Evolutionary conservation across 2,888 invertebrate species (phyloP).

Genomic region (Agrenia bidenticulata): DNA sequence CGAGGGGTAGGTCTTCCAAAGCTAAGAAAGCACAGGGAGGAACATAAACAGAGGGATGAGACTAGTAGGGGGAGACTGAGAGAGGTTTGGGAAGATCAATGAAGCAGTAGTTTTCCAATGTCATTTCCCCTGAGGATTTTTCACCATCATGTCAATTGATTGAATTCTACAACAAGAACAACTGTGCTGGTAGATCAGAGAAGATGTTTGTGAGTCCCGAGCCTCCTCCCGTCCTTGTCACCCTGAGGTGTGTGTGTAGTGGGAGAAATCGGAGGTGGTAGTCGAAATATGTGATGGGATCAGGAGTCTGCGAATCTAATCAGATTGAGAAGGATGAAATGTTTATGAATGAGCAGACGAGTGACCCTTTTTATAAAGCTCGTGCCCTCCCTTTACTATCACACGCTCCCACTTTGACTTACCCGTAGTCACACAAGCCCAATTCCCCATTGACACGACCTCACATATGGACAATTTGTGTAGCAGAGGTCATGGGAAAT

Average conservation of each 20-base stretch:
- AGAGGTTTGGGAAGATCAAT: conserved; percentile 40
- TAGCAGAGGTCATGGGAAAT: conserved; percentile 52
- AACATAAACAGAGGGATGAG: too few species aligned
- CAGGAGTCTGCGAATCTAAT: neutral
- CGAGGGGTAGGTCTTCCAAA: neutral
- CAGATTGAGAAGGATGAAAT: conserved; percentile 2
- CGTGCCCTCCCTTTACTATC: conserved; percentile 8
- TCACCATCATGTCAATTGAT: conserved; percentile 47
- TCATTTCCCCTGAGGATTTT: conserved; percentile 50
- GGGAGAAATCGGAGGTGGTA: too few species aligned
- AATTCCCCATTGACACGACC: conserved; percentile 53
- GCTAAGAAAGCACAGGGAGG: too few species aligned
- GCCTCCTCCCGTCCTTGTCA: neutral
- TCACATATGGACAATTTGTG: conserved; percentile 48
- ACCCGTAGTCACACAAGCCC: conserved; percentile 28
- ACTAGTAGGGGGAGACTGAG: too few species aligned
- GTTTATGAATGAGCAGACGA: too few species aligned
- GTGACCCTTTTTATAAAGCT: too few species aligned
- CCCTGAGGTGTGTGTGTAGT: conserved; percentile 6
- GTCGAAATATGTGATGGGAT: too few species aligned
- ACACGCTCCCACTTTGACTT: conserved; percentile 28
- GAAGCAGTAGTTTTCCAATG: conserved; percentile 42
- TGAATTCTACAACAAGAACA: conserved; percentile 14
- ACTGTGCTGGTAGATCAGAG: neutral
- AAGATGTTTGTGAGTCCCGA: neutral